Base-by-base conservation (phyloP, 2,797 vertebrate species). In the Malurus splendens region DNA sequence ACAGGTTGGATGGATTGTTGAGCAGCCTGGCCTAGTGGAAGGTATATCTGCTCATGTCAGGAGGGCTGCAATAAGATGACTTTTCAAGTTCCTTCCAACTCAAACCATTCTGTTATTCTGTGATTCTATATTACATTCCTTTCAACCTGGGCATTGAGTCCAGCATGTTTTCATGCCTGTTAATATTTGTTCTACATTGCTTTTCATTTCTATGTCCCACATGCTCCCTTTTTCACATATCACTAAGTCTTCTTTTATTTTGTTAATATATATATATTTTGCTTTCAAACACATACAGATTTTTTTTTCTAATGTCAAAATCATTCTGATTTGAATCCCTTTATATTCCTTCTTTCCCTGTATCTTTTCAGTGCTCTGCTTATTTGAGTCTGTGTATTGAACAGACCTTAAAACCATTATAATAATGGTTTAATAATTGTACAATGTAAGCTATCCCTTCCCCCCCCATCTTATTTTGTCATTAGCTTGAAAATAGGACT, bases 391-490 rank as follows among this genome's bases (percentile, higher is more conserved):
- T 12, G 23, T 27, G 4, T 33, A 8, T 10, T 59, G 18, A 80
- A 77, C 24, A 16, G 7, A 27, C 52, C 19, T 82, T 36, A n/a
- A 52, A 82, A 56, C 1, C 51, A 27, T 56, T 50, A 19, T 77
- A 60, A 59, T 30, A 73, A 67, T 15, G 10, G 13, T 36, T 36
- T 36, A 36, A 39, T 50, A 71, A 71, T 3, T 60, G 15, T 32
- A 36, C 42, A 60, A 18, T 20, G 14, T 18, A 51, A 55, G 20
- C 14, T 4, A 32, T 42, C 17, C 8, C 18, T 55, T 4, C 2
- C 22, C 7, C 1, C 2, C 2, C 1, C 2, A 48, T 72, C 87
- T 48, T 7, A 28, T 4, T 30, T 38, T 71, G 2, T 47, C 57
- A 51, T 57, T 59, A 65, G 3, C 28, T 90, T 82, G 41, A 70